These are phyloP conservation scores for Barbus barbus DNA, from an alignment of 2,113 vertebrate species.

Conservation along the genomic window DNA sequence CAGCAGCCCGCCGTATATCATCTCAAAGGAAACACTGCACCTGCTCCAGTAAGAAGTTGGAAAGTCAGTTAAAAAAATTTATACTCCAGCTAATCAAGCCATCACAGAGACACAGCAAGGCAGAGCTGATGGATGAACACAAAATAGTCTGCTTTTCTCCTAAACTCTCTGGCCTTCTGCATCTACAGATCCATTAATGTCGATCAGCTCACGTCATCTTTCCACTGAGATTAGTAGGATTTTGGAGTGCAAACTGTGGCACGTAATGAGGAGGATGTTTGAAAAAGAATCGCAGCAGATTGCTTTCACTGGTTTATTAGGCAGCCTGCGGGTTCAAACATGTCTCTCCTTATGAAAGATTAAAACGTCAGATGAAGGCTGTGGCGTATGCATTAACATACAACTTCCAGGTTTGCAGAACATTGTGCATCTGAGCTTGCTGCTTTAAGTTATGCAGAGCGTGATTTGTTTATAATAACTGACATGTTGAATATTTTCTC, in stretches of 20 bases:
- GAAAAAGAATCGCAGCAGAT: slow-evolving; percentile 30
- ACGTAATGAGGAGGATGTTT: slow-evolving; percentile 46
- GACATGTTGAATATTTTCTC: background rate
- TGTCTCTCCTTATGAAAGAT: slow-evolving; percentile 46
- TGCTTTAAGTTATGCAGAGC: background rate
- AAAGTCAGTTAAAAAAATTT: background rate
- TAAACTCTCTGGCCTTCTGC: background rate
- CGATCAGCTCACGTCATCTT: slow-evolving; percentile 18
- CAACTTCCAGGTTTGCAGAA: background rate
- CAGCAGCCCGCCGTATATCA: background rate
- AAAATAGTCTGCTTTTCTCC: background rate
- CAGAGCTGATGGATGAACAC: slow-evolving; percentile 1
- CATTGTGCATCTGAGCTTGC: background rate
- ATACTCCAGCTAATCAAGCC: background rate
- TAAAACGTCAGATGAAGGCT: slow-evolving; percentile 3
- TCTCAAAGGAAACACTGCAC: background rate
- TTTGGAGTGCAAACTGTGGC: background rate
- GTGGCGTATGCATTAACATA: background rate
- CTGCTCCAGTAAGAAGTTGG: background rate
- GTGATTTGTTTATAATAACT: background rate
- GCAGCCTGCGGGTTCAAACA: slow-evolving; percentile 40
- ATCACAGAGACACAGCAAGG: background rate
- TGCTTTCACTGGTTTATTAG: slow-evolving; percentile 43
- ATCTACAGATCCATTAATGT: slow-evolving; percentile 5
- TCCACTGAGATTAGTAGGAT: slow-evolving; percentile 24